Evolutionary conservation across 2,113 vertebrate genomes (phyloP), one percentile per base, ranked within the genome.

Genomic region (Hymenochirus boettgeri): DNA sequence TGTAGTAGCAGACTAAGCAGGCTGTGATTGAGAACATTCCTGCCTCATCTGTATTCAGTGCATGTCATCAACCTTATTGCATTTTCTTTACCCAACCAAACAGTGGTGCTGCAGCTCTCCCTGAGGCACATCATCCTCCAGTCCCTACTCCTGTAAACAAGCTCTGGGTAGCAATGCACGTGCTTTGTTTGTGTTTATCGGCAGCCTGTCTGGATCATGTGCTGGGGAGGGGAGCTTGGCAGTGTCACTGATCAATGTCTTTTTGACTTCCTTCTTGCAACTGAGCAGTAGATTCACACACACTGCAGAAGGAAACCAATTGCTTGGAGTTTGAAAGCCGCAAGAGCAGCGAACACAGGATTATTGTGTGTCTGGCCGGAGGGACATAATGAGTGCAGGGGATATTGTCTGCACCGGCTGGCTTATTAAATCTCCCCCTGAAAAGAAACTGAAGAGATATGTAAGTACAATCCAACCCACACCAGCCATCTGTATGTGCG

Each of bases 341-440:
- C 75, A 6, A 73, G 55, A 75, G 29, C 29, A 31, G 29, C 4
- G 29, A 4, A 31, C 69, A 39, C 52, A 75, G 74, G 73, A 74
- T 52, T 65, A 55, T 24, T 45, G 19, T 70, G 84, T 50, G 5
- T 31, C 29, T 31, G 29, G 64, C 62, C 47, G 63, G 63, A 60
- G 74, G 62, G 83, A 79, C 84, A 91, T 84, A 73, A 99, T 98
- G 95, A 98, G 93, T 80, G 75, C 90, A 17, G 96, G 91, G 77
- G 93, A 96, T 83, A 89, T 94, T 53, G 94, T 98, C 72, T 95
- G 91, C 84, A 93, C 85, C 8, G 95, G 96, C 77, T 99, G 96
- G 96, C 93, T 99, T 71, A 91, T 97, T 79, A 99, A 97, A 88
- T 98, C 96, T 25, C 96, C 95, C 73, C 96, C 96, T 4, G 96